Evolutionary conservation across 2,888 invertebrate species (phyloP).

Genomic region (Panorpa germanica): DNA sequence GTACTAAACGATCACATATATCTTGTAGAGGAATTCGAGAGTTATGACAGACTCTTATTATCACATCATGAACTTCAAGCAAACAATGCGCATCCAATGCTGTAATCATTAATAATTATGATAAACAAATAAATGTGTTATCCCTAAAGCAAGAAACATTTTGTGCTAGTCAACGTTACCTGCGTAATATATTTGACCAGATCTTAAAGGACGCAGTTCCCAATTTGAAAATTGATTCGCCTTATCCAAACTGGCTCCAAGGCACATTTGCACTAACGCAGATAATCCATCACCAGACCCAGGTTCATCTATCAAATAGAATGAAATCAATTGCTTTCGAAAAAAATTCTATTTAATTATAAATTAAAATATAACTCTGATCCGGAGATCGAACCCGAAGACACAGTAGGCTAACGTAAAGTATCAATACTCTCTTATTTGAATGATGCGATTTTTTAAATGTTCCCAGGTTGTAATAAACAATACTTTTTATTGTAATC

Average conservation of each 20-base stretch:
- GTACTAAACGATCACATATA: too few species aligned
- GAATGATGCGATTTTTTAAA: too few species aligned
- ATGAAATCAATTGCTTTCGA: too few species aligned
- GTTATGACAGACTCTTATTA: constrained; percentile 30
- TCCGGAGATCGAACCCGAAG: too few species aligned
- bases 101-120: constrained; percentile 17
- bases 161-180: constrained; percentile 21
- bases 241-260: constrained; percentile 62
- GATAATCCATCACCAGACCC: constrained; percentile 46
- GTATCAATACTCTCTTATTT: too few species aligned
- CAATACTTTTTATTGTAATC: too few species aligned
- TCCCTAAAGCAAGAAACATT: not conserved
- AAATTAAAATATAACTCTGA: too few species aligned
- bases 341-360: too few species aligned
- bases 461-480: too few species aligned
- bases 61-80: constrained; percentile 53
- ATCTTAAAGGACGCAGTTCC: constrained; percentile 64
- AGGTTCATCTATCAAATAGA: too few species aligned
- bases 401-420: too few species aligned
- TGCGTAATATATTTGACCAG: constrained; percentile 64
- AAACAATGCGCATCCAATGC: constrained; percentile 80
- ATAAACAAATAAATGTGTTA: not conserved
- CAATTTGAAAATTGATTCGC: constrained; percentile 85
- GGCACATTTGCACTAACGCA: constrained; percentile 52
- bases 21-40: too few species aligned